Evolutionary conservation across 2,888 invertebrate genomes (phyloP).

Genomic region (Synergus gifuensis): DNA sequence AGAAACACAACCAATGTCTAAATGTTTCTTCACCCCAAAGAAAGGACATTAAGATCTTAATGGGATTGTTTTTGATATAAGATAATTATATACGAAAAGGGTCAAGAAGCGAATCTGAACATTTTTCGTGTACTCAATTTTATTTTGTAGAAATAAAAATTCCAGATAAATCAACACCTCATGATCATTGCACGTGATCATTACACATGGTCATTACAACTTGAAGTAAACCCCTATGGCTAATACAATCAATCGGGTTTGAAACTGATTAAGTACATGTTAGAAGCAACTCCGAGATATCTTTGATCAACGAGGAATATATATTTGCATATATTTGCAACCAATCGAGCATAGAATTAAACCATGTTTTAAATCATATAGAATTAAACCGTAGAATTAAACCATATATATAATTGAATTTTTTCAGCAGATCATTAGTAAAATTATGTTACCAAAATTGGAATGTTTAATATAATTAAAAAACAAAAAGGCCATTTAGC

Average conservation of each 20-base stretch:
- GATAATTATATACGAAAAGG: background rate
- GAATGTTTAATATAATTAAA: too few species aligned
- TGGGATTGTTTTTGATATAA: background rate
- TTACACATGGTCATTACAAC: background rate
- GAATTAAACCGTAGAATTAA: background rate
- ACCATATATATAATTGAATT: background rate
- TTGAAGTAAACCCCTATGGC: slow-evolving; percentile 8
- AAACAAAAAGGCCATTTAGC: too few species aligned
- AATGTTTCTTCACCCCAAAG: background rate
- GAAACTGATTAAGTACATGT: slow-evolving; percentile 5
- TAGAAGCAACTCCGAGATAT: background rate
- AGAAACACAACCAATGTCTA: background rate
- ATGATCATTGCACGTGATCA: too few species aligned
- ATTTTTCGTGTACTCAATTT: background rate
- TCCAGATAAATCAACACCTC: background rate
- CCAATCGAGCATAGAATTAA: background rate
- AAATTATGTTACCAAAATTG: too few species aligned
- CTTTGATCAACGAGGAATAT: background rate
- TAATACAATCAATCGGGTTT: background rate
- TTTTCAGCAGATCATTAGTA: too few species aligned
- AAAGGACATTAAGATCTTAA: background rate
- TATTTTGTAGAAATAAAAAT: background rate
- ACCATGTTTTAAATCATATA: background rate
- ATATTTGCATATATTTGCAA: background rate
- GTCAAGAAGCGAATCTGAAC: background rate